phyloP scores from a whole-genome alignment of 2,113 vertebrate genomes.

The Xyrauchen texanus region DNA sequence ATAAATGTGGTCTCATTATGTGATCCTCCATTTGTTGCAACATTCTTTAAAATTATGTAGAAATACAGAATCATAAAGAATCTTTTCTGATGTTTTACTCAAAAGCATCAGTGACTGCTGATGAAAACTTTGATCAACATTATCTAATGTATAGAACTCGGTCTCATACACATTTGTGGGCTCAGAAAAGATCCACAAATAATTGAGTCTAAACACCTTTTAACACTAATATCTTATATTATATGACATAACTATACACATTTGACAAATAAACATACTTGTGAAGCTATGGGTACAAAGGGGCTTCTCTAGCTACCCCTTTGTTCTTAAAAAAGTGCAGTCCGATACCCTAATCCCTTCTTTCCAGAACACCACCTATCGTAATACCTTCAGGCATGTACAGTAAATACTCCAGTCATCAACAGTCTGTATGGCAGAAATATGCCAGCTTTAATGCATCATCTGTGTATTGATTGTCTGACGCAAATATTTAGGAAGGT shows the following conservation, averaged over 20 bases:
- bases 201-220: constrained; percentile 2
- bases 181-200: constrained; percentile 26
- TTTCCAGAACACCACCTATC: constrained; percentile 47
- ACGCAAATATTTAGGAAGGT: constrained; percentile 67
- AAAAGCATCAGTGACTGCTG: constrained; percentile 19
- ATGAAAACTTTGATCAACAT: constrained; percentile 3
- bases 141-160: constrained; percentile 7
- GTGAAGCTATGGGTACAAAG: constrained; percentile 32
- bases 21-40: not conserved
- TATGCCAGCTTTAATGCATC: constrained; percentile 50
- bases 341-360: not conserved
- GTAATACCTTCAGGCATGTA: constrained; percentile 60
- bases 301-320: constrained; percentile 19
- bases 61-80: constrained; percentile 5
- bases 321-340: constrained; percentile 43
- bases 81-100: not conserved
- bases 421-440: not conserved
- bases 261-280: constrained; percentile 38
- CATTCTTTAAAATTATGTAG: not conserved
- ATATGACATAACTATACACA: constrained; percentile 18
- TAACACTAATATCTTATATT: constrained; percentile 24
- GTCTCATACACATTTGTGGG: constrained; percentile 16
- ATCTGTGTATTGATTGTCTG: constrained; percentile 74
- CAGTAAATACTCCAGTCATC: constrained; percentile 40
- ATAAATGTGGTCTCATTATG: not conserved